Base-by-base conservation (phyloP, 2,888 invertebrate genomes). In the Yponomeuta malinellus region DNA sequence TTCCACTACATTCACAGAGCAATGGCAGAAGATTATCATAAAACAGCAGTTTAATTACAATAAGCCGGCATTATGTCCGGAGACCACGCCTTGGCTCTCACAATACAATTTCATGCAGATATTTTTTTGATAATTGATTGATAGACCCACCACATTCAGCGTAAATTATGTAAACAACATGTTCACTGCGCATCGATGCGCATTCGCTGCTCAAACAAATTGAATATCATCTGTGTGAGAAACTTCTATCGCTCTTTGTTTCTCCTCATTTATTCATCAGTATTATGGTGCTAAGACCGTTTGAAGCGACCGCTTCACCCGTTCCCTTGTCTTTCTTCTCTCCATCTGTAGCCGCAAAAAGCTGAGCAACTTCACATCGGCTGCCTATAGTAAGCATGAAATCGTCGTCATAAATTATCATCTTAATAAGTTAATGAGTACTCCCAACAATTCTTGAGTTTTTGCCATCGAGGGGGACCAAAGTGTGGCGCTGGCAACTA, bases 351-450 rank as follows among this genome's bases (percentile, higher is more conserved):
- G 43, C 6, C 10, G 73, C 74, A 84, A 84, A 78, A 77, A 78
- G 71, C 75, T 75, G 74, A 75, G 75, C 74, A 78, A 76, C 78
- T 78, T 76, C 78, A 77, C 79, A 75, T 78, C 76, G 74, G 75
- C 78, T 74, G 77, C 78, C 77, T 78, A 79, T 77, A 77, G 78
- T 78, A 76, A 83, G 83, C 86, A 86, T 86, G 83, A 87, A 90
- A 89, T 90, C 86, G 85, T 85, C 83, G 82, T 81, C 83, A 90
- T 91, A 90, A 87, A 91, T 91, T 90, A 90, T 86, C 88, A 90
- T 90, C 87, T 85, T 90, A 90, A 90, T 90, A 89, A 89, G 88
- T 87, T 88, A 90, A 90, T 90, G 89, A 89, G 86, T 88, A 85
- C 88, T 87, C 87, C 86, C 83, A 83, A 79, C 84, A 86, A 89